Percentiles rank a stretch among this genome's conserved stretches.
phyloP scores from a whole-genome alignment of 2,113 vertebrate genomes.

The Tetrax tetrax region DNA sequence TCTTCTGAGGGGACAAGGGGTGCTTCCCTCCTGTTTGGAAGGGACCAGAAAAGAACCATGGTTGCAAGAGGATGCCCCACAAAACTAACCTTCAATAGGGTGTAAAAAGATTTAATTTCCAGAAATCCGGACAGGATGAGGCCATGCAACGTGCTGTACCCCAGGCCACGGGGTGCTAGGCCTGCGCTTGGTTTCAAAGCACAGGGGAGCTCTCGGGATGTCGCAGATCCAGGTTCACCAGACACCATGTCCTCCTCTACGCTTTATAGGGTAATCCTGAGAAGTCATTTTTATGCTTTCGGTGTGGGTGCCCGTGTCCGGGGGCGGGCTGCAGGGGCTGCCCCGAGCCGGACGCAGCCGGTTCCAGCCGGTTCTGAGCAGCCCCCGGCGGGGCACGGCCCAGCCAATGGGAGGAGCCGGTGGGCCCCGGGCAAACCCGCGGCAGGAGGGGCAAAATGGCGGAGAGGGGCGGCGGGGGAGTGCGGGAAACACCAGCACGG shows the following conservation, averaged over 20 bases:
- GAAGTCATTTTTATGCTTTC: background rate
- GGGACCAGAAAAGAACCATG: background rate
- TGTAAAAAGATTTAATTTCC: background rate
- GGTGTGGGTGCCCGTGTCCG: background rate
- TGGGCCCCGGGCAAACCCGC: background rate
- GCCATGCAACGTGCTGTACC: too few species aligned
- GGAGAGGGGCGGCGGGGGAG: background rate
- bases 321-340: background rate
- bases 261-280: background rate
- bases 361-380: background rate
- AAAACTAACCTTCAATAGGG: background rate
- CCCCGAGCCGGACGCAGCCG: rapidly evolving
- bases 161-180: background rate
- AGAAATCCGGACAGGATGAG: background rate
- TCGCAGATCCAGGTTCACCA: background rate
- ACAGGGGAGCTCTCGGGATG: background rate
- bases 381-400: background rate
- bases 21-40: background rate
- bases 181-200: background rate
- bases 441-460: background rate
- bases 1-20: background rate
- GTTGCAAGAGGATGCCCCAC: background rate
- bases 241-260: background rate
- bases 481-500: background rate
- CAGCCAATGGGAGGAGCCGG: background rate